Conservation (phyloP, 2,797 vertebrate genomes). For the Agapornis canus region DNA sequence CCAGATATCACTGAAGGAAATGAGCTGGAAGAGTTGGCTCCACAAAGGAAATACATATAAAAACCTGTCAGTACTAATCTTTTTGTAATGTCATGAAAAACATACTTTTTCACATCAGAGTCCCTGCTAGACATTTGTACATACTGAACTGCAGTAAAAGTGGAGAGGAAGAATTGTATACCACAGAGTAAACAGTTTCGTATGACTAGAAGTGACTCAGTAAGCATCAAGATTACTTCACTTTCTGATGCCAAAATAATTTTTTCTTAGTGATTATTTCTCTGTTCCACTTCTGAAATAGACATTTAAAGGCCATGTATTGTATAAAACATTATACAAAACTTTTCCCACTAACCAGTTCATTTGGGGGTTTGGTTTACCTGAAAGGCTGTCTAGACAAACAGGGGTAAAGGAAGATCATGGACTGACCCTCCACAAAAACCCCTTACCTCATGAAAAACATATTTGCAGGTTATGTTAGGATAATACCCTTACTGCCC, state of each 20-base stretch:
- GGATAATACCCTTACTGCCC: neutral
- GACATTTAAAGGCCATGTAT: neutral
- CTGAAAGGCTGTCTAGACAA: neutral
- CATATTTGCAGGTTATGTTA: neutral
- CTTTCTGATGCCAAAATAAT: neutral
- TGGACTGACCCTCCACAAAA: neutral
- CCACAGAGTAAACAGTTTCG: neutral
- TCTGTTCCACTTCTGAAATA: neutral
- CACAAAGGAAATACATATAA: conserved; percentile 76
- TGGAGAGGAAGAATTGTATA: conserved; percentile 16
- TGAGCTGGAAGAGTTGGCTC: conserved; percentile 51
- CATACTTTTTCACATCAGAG: conserved; percentile 47
- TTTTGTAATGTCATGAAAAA: conserved; percentile 68
- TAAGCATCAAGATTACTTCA: neutral
- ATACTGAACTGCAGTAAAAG: conserved; percentile 38
- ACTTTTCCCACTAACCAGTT: neutral
- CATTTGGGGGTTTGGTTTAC: neutral
- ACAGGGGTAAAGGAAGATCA: neutral
- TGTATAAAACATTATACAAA: neutral
- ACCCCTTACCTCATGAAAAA: fast-evolving
- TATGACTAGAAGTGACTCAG: neutral
- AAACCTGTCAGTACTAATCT: conserved; percentile 73
- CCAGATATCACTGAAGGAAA: conserved; percentile 80
- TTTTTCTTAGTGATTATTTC: neutral
- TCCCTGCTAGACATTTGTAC: conserved; percentile 26